Conservation (phyloP, 1,140 invertebrate species). For the Ptiloglossa arizonensis region DNA sequence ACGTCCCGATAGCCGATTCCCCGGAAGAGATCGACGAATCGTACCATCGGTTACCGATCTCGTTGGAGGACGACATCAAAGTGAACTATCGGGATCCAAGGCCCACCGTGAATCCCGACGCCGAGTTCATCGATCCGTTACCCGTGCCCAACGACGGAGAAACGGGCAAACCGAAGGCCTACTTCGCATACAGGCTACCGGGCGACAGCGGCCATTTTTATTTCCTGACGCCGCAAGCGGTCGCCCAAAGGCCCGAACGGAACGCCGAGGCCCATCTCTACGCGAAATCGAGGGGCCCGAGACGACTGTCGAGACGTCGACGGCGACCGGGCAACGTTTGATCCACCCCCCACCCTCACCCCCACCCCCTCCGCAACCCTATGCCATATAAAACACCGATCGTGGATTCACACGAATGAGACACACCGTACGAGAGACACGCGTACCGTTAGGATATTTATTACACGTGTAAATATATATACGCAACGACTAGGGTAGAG, state of each 20-base stretch:
- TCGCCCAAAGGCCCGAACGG: constrained; percentile 78
- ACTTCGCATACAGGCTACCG: constrained; percentile 86
- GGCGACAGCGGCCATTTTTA: constrained; percentile 88
- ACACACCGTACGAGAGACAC: constrained; percentile 10
- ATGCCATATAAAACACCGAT: constrained; percentile 66
- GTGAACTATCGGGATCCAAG: constrained; percentile 82
- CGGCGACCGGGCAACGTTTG: constrained; percentile 69
- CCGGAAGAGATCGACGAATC: constrained; percentile 68
- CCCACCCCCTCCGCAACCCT: no score
- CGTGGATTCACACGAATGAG: constrained; percentile 2
- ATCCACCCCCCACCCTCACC: no score
- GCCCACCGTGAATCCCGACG: constrained; percentile 82
- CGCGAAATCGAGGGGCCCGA: constrained; percentile 77
- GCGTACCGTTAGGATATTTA: constrained; percentile 61
- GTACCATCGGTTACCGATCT: constrained; percentile 73
- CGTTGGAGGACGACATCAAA: constrained; percentile 78
- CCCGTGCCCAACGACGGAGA: constrained; percentile 56
- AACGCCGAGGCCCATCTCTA: constrained; percentile 76
- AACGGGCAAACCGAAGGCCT: constrained; percentile 80
- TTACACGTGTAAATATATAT: constrained; percentile 67
- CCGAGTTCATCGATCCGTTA: constrained; percentile 79
- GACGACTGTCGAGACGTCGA: constrained; percentile 78
- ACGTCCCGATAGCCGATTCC: constrained; percentile 44
- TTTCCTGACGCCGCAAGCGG: constrained; percentile 87
- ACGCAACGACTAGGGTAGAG: constrained; percentile 52